phyloP scores from a whole-genome alignment of 1,140 invertebrate species.

The Papilio glaucus region DNA sequence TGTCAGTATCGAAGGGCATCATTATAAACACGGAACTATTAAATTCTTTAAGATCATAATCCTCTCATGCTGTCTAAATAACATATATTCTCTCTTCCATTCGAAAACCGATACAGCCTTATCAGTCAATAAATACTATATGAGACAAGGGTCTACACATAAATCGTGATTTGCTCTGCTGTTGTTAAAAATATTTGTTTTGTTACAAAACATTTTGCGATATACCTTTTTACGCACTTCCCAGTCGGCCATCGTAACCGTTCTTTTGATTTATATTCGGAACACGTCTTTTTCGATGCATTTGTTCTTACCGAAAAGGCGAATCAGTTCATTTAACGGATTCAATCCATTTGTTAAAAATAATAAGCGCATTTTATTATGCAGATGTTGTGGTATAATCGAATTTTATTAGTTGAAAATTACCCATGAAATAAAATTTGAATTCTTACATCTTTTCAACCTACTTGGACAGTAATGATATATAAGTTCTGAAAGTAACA shows the following conservation, averaged over 20 bases:
- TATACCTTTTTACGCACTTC: conserved; percentile 4
- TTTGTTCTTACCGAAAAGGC: conserved; percentile 2
- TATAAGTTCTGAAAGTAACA: no score
- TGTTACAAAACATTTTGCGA: conserved; percentile 4
- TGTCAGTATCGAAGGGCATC: conserved; percentile 31
- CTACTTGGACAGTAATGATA: no score
- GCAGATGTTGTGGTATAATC: background rate
- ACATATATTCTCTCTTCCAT: conserved; percentile 16
- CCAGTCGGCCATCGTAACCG: background rate
- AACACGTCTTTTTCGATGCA: background rate
- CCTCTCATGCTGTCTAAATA: background rate
- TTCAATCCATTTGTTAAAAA: background rate
- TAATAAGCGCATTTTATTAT: background rate
- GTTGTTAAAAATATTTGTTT: conserved; percentile 18
- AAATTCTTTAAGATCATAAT: conserved; percentile 14
- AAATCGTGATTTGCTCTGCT: conserved; percentile 25
- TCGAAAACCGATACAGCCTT: background rate
- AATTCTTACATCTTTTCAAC: no score
- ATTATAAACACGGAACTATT: background rate
- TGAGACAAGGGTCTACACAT: conserved; percentile 7
- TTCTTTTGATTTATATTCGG: conserved; percentile 25
- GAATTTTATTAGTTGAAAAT: background rate
- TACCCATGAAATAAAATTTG: no score
- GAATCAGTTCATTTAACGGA: conserved; percentile 25
- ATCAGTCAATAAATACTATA: conserved; percentile 20